Evolutionary conservation across 2,888 invertebrate species (phyloP).

Genomic region (Caprella mutica): DNA sequence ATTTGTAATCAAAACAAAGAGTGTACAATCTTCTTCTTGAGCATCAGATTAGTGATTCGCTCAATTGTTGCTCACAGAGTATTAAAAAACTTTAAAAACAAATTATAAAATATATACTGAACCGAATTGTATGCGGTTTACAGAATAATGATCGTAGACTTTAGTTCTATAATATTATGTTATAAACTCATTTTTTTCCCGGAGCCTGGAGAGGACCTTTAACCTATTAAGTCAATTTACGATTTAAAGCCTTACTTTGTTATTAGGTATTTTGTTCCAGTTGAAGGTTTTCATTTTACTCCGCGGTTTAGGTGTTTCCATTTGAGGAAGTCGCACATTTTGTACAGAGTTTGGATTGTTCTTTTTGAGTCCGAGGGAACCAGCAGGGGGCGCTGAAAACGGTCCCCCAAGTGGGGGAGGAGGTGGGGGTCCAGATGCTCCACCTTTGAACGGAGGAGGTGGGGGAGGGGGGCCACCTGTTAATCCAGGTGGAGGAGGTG

Average conservation of each 20-base stretch:
- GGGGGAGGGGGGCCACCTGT: conserved; percentile 11
- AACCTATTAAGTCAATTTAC: too few relatives aligned
- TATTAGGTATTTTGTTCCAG: conserved; percentile 92
- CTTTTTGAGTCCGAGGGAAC: conserved; percentile 12
- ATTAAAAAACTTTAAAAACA: too few relatives aligned
- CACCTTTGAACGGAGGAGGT: conserved; percentile 35
- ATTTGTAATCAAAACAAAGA: too few relatives aligned
- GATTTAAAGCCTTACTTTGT: conserved; percentile 56
- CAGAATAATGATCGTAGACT: too few relatives aligned
- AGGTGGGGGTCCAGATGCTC: conserved; percentile 24
- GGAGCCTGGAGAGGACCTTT: too few relatives aligned
- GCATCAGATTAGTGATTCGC: too few relatives aligned
- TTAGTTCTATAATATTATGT: too few relatives aligned
- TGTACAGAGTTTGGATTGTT: conserved; percentile 36
- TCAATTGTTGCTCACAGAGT: too few relatives aligned
- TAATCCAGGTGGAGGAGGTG: conserved; percentile 35
- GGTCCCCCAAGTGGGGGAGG: conserved; percentile 33
- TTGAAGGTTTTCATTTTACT: conserved; percentile 95
- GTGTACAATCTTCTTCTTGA: too few relatives aligned
- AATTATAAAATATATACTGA: too few relatives aligned
- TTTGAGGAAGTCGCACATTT: conserved; percentile 55
- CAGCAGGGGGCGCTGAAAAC: conserved; percentile 30
- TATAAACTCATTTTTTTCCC: too few relatives aligned
- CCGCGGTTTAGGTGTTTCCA: conserved; percentile 84
- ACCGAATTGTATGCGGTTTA: too few relatives aligned